phyloP scores from a whole-genome alignment of 2,113 vertebrate genomes.

The Ivindomyrus marchei region DNA sequence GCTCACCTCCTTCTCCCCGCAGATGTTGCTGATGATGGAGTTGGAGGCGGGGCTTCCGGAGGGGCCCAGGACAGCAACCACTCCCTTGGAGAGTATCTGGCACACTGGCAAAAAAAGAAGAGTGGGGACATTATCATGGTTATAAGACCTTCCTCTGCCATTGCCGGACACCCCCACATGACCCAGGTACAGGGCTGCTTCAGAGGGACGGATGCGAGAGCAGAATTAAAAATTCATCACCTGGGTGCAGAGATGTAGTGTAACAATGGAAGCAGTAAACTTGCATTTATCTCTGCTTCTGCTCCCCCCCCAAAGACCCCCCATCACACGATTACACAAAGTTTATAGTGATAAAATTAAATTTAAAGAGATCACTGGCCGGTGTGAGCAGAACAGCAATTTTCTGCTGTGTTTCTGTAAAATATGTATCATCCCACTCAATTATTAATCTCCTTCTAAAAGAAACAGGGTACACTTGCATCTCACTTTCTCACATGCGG shows the following conservation, averaged over 20 bases:
- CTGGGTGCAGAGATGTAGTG: neutral
- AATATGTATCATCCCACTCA: constrained; percentile 5
- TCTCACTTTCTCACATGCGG: constrained; percentile 17
- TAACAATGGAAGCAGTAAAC: neutral
- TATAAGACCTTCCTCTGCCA: neutral
- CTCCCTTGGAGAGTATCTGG: constrained; percentile 96
- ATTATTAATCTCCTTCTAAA: constrained; percentile 24
- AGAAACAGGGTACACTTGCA: constrained; percentile 25
- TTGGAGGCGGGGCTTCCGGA: constrained; percentile 95
- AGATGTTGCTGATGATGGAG: constrained; percentile 99
- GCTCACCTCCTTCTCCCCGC: constrained; percentile 97
- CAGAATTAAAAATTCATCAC: neutral
- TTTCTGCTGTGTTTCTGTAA: constrained; percentile 4
- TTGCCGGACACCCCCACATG: neutral
- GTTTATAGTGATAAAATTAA: neutral
- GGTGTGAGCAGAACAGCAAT: neutral
- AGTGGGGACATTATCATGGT: neutral
- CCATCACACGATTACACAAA: neutral
- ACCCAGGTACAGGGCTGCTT: neutral
- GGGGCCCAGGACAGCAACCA: constrained; percentile 89
- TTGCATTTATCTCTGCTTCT: neutral
- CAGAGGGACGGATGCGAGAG: neutral
- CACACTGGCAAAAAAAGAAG: constrained; percentile 71
- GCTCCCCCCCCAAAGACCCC: neutral
- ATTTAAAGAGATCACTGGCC: neutral